phyloP scores from a whole-genome alignment of 2,797 vertebrate genomes.

The Bovichtus diacanthus region DNA sequence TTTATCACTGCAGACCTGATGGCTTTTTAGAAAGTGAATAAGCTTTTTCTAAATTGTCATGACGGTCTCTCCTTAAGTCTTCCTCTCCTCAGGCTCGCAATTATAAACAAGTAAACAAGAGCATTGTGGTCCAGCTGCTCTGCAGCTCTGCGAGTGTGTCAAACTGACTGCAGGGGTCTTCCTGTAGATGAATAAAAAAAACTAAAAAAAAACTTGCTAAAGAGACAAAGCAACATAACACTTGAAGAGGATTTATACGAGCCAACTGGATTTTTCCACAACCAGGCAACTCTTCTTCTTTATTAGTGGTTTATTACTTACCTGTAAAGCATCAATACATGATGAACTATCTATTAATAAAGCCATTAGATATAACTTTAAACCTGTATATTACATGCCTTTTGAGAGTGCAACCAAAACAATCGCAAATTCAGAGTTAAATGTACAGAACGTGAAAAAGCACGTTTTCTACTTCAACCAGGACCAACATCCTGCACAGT shows the following conservation, averaged over 20 bases:
- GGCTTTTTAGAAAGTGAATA: neutral
- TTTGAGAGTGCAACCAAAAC: neutral
- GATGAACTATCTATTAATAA: neutral
- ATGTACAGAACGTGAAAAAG: slow-evolving; percentile 24
- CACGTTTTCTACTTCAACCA: too few relatives aligned
- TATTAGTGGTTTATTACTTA: neutral
- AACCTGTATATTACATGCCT: neutral
- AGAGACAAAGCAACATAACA: neutral
- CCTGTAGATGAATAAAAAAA: neutral
- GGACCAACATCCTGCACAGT: neutral
- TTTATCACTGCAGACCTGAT: slow-evolving; percentile 10
- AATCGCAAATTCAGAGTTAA: neutral
- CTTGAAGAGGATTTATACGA: neutral
- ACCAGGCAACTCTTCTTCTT: neutral
- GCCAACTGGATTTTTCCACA: neutral
- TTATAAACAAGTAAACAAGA: neutral
- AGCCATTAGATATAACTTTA: neutral
- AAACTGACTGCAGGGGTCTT: neutral
- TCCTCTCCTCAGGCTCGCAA: neutral
- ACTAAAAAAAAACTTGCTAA: neutral
- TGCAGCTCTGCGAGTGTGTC: neutral
- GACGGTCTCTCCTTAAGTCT: neutral
- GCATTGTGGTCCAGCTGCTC: neutral
- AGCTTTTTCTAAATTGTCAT: neutral
- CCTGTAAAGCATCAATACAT: neutral